A percentile compares a stretch with the other conserved stretches of the same genome.
These are phyloP conservation scores for Penelope pileata DNA, from an alignment of 2,113 vertebrate species.

Conservation along the genomic window DNA sequence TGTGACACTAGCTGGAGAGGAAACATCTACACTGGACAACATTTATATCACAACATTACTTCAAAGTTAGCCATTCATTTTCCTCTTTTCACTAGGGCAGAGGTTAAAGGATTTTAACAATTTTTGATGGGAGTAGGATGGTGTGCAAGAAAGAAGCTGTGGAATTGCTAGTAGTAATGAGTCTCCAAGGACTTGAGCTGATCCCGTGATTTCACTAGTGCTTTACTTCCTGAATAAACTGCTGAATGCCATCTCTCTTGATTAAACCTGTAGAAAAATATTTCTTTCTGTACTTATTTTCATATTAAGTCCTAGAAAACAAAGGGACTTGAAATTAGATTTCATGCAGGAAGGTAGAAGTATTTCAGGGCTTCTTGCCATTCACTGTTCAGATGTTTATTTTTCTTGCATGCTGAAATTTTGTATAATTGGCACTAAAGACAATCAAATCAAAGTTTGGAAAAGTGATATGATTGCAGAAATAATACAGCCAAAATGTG, in stretches of 20 bases:
- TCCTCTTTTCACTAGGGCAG: background rate
- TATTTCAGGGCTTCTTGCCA: background rate
- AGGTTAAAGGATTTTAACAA: background rate
- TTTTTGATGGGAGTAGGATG: background rate
- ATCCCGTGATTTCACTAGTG: rapidly evolving
- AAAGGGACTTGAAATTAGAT: background rate
- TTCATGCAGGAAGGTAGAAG: background rate
- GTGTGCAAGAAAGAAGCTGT: background rate
- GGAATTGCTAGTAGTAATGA: background rate
- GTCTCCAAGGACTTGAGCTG: background rate
- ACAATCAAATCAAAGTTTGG: background rate
- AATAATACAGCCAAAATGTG: background rate
- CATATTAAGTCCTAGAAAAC: background rate
- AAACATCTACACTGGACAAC: background rate
- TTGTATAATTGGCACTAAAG: background rate
- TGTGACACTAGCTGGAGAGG: background rate
- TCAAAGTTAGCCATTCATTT: background rate
- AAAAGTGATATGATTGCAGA: background rate
- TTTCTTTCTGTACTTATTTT: background rate
- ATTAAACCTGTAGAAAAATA: background rate
- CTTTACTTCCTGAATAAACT: background rate
- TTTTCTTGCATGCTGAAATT: background rate
- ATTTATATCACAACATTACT: background rate
- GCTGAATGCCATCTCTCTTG: background rate
- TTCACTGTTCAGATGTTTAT: background rate